Conservation (phyloP, 1,140 invertebrate species). For the Tetranychus urticae region DNA sequence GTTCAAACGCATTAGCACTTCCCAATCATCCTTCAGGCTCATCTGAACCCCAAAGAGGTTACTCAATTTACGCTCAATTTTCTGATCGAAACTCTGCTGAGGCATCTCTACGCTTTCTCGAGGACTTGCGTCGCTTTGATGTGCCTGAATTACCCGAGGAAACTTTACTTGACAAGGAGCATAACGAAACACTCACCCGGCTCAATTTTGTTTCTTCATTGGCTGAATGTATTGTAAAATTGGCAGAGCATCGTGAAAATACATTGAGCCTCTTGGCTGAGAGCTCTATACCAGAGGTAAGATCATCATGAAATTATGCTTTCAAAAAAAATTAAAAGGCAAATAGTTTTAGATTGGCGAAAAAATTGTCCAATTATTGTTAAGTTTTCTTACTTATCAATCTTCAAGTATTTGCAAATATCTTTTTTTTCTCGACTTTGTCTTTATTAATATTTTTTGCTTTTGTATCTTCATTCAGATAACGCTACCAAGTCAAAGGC, state of each 20-base stretch:
- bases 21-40: background rate
- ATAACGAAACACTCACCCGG: conserved; percentile 78
- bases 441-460: too few species aligned
- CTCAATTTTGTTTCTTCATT: conserved; percentile 73
- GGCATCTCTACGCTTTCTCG: conserved; percentile 24
- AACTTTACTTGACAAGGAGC: conserved; percentile 73
- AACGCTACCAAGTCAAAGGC: conserved; percentile 22
- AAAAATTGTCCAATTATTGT: too few species aligned
- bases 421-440: background rate
- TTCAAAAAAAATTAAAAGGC: too few species aligned
- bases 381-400: too few species aligned
- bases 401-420: too few species aligned
- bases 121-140: conserved; percentile 36
- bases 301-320: background rate
- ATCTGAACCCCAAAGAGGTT: background rate
- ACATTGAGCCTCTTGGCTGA: conserved; percentile 31
- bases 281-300: conserved; percentile 10
- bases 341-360: too few species aligned
- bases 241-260: conserved; percentile 48
- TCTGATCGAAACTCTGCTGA: background rate
- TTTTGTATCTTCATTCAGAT: background rate
- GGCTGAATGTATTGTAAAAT: conserved; percentile 69
- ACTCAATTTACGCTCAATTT: background rate
- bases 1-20: background rate
- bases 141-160: conserved; percentile 80